Percentiles rank a stretch among this genome's conserved stretches.
Evolutionary conservation across 2,888 invertebrate genomes (phyloP).

Genomic region (Callyntrura guangdongensis): DNA sequence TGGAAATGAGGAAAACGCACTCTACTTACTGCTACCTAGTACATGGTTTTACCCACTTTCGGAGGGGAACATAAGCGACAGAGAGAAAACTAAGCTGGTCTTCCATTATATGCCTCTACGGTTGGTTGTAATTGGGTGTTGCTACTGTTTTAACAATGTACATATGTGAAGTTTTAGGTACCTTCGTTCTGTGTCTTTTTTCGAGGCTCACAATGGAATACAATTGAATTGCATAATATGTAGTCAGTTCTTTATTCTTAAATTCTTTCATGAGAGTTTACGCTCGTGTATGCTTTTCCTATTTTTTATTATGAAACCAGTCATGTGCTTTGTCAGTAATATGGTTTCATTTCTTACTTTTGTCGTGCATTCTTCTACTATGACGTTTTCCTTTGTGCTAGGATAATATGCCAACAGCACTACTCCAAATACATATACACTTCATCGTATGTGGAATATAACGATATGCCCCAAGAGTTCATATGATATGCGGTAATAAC

Average conservation of each 20-base stretch:
- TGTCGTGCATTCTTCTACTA: not conserved
- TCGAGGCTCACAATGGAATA: conserved; percentile 29
- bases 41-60: conserved; percentile 41
- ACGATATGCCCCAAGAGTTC: not conserved
- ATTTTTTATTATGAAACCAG: conserved; percentile 49
- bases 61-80: not conserved
- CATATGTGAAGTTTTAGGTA: not conserved
- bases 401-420: too few species aligned
- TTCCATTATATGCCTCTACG: conserved; percentile 68
- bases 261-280: conserved; percentile 44
- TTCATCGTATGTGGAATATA: not conserved
- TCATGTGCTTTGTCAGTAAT: conserved; percentile 50
- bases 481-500: conserved; percentile 44
- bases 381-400: not conserved
- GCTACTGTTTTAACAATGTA: conserved; percentile 48
- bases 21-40: conserved; percentile 16
- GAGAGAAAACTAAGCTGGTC: conserved; percentile 52
- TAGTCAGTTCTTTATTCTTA: conserved; percentile 33
- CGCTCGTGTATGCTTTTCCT: conserved; percentile 17
- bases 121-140: conserved; percentile 72
- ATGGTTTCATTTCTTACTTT: conserved; percentile 24
- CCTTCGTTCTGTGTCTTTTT: conserved; percentile 35
- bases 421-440: not conserved
- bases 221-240: conserved; percentile 51
- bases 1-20: conserved; percentile 49